Percentiles rank a stretch among this genome's conserved stretches.
phyloP scores from a whole-genome alignment of 2,888 invertebrate species.

The Nebria salina region DNA sequence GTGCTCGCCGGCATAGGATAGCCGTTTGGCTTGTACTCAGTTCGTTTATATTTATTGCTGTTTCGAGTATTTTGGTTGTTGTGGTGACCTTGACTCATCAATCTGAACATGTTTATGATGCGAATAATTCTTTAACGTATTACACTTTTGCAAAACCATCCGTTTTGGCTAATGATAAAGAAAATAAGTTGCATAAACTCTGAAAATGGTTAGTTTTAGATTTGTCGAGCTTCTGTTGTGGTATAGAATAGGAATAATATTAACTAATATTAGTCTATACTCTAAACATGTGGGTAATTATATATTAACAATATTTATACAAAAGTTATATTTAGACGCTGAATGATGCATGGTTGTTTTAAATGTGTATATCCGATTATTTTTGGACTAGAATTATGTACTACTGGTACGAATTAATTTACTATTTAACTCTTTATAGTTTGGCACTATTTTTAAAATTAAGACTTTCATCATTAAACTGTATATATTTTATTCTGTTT shows the following conservation, averaged over 20 bases:
- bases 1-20: conserved; percentile 55
- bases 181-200: neutral
- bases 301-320: conserved; percentile 26
- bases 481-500: conserved; percentile 58
- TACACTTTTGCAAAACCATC: conserved; percentile 55
- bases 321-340: conserved; percentile 32
- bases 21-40: conserved; percentile 75
- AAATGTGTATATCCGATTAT: neutral
- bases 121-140: conserved; percentile 54
- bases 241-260: neutral
- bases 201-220: neutral
- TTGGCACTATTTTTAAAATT: neutral
- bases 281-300: neutral
- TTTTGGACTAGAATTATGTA: neutral
- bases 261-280: neutral
- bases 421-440: neutral
- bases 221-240: neutral
- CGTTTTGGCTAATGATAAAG: neutral
- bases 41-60: conserved; percentile 77
- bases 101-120: conserved; percentile 51
- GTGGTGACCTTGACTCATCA: conserved; percentile 75
- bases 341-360: conserved; percentile 1
- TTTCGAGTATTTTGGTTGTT: conserved; percentile 79
- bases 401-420: neutral
- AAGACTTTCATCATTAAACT: neutral